Percentiles rank a stretch among this genome's conserved stretches.
Conservation (phyloP, 1,140 invertebrate genomes). For the Bicyclus anynana region DNA sequence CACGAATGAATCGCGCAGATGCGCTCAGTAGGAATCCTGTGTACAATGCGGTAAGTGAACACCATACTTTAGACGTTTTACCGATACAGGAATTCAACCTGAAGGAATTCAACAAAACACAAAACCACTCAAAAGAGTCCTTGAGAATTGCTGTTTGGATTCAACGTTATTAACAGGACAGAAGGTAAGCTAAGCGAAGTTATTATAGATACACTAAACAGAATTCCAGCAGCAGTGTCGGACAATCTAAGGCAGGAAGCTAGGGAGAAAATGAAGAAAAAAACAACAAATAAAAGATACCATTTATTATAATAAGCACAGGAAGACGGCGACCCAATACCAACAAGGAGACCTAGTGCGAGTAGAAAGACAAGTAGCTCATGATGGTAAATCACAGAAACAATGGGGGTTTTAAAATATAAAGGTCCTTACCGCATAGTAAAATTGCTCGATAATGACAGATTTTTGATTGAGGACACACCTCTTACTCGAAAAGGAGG, state of each 20-base stretch:
- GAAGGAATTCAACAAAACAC: conserved; percentile 30
- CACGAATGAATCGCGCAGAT: conserved; percentile 14
- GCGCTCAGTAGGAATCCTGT: conserved; percentile 19
- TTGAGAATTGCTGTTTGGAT: conserved; percentile 31
- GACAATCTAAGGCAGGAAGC: not conserved
- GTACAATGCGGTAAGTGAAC: not conserved
- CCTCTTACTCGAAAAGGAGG: not conserved
- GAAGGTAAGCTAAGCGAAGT: conserved; percentile 24
- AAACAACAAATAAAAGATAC: conserved; percentile 24
- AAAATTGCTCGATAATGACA: conserved; percentile 21
- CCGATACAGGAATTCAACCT: conserved; percentile 4
- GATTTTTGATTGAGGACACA: conserved; percentile 9
- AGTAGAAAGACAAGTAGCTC: conserved; percentile 19
- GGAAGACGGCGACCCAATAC: conserved; percentile 18
- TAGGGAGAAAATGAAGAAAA: conserved; percentile 20
- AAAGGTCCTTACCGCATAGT: conserved; percentile 29
- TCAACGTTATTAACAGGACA: conserved; percentile 19
- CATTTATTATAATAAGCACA: conserved; percentile 19
- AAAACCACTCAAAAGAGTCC: conserved; percentile 28
- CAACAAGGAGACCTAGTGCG: conserved; percentile 25
- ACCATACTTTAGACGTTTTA: conserved; percentile 21
- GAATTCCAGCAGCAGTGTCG: not conserved
- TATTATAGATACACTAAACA: conserved; percentile 18
- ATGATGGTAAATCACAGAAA: conserved; percentile 32
- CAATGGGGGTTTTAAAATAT: conserved; percentile 25